Evolutionary conservation across 2,888 invertebrate genomes (phyloP).

Genomic region (Diarsia mendica): DNA sequence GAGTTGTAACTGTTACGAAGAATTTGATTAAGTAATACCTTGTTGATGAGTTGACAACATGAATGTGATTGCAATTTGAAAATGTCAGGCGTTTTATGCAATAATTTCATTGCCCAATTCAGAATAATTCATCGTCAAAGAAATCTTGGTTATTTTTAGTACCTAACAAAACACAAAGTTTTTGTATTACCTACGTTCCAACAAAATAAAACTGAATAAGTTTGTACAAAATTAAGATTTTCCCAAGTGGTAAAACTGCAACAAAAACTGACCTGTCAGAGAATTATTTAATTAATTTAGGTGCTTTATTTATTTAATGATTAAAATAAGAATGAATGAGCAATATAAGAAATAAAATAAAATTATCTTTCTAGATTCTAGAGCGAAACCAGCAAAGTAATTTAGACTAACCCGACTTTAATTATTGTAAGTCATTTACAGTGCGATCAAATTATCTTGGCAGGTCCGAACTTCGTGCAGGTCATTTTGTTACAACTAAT

Average conservation of each 20-base stretch:
- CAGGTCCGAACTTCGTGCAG: too few species aligned
- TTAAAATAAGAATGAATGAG: constrained; percentile 5
- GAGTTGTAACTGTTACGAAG: not conserved
- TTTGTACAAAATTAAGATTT: not conserved
- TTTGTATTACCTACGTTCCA: not conserved
- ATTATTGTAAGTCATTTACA: too few species aligned
- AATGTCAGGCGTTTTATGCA: not conserved
- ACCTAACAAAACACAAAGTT: not conserved
- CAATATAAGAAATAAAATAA: not conserved
- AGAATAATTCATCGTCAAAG: not conserved
- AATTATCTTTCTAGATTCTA: not conserved
- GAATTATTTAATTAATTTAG: not conserved
- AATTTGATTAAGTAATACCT: not conserved
- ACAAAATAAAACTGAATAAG: not conserved
- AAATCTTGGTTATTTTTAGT: not conserved
- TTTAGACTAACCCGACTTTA: not conserved
- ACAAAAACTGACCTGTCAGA: not conserved
- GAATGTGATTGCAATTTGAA: not conserved
- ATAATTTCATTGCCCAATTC: not conserved
- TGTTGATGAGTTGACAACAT: not conserved
- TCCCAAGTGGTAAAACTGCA: not conserved
- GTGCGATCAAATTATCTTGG: too few species aligned
- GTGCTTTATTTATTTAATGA: not conserved
- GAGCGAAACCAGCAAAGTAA: not conserved
- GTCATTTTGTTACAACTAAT: too few species aligned